A percentile compares a stretch with the other conserved stretches of the same genome.
Conservation (phyloP, 2,113 vertebrate genomes). For the Hemicordylus capensis region DNA sequence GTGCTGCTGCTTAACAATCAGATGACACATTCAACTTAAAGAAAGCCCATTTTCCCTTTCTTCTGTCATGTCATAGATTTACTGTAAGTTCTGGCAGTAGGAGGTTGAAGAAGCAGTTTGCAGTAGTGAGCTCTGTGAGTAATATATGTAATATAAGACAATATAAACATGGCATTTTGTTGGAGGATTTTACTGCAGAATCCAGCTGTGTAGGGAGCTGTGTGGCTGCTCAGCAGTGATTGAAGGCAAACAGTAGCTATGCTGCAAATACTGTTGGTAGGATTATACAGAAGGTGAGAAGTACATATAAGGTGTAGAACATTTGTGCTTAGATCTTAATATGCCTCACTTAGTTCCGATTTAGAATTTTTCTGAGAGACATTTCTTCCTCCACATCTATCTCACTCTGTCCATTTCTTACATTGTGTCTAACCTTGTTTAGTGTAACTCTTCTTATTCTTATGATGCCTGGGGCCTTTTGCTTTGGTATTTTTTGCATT, state of each 20-base stretch:
- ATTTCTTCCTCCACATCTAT: slow-evolving; percentile 33
- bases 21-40: not conserved
- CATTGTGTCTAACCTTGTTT: slow-evolving; percentile 10
- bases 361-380: not conserved
- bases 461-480: slow-evolving; percentile 48
- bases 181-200: not conserved
- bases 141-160: not conserved
- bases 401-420: not conserved
- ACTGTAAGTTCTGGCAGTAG: not conserved
- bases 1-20: not conserved
- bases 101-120: not conserved
- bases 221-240: not conserved
- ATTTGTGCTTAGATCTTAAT: too few species aligned
- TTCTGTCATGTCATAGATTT: not conserved
- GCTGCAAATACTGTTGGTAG: not conserved
- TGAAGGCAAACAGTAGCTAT: not conserved
- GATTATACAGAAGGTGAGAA: not conserved
- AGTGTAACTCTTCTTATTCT: not conserved
- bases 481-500: slow-evolving; percentile 54
- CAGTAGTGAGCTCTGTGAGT: not conserved
- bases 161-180: not conserved
- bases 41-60: not conserved
- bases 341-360: not conserved
- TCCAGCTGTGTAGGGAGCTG: too few species aligned
- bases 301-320: not conserved